A percentile compares a stretch with the other conserved stretches of the same genome.
phyloP scores from a whole-genome alignment of 2,888 invertebrate species.

The Oscheius sp. region DNA sequence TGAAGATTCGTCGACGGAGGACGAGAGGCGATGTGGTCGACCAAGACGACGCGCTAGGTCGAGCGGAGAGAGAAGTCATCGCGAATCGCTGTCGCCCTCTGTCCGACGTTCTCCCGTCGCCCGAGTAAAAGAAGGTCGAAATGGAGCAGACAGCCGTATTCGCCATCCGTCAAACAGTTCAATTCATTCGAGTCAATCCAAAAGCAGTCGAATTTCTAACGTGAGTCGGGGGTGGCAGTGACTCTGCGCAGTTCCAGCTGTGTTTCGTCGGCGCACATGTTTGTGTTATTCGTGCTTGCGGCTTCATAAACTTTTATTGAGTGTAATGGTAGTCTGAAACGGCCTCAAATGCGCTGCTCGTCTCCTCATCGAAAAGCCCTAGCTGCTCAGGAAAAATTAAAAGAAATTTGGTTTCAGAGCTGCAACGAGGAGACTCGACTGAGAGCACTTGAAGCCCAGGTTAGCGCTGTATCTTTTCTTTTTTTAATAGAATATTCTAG shows the following conservation, averaged over 20 bases:
- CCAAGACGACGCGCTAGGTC: conserved; percentile 25
- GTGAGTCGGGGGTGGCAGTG: no score
- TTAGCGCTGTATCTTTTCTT: background rate
- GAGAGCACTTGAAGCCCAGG: conserved; percentile 36
- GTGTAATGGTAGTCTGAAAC: conserved; percentile 18
- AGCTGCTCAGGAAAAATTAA: conserved; percentile 6
- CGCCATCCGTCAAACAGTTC: conserved; percentile 26
- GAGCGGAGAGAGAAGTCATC: conserved; percentile 24
- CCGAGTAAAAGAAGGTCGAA: conserved; percentile 63
- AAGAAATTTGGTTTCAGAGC: conserved; percentile 33
- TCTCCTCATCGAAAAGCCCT: conserved; percentile 7
- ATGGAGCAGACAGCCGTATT: conserved; percentile 37
- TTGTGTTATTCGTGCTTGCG: conserved; percentile 8
- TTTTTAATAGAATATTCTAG: conserved; percentile 45
- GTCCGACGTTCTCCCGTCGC: conserved; percentile 69
- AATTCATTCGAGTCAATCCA: conserved; percentile 25
- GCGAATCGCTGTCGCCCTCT: conserved; percentile 63
- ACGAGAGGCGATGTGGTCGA: conserved; percentile 39
- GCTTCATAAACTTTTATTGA: conserved; percentile 35
- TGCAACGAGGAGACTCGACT: conserved; percentile 30
- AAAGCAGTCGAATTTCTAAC: conserved; percentile 15
- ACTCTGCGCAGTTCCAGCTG: conserved; percentile 11
- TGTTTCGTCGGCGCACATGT: conserved; percentile 22
- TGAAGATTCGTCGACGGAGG: conserved; percentile 62
- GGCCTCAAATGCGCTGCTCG: conserved; percentile 23